phyloP scores from a whole-genome alignment of 2,113 vertebrate genomes.

The Hippolais icterina region DNA sequence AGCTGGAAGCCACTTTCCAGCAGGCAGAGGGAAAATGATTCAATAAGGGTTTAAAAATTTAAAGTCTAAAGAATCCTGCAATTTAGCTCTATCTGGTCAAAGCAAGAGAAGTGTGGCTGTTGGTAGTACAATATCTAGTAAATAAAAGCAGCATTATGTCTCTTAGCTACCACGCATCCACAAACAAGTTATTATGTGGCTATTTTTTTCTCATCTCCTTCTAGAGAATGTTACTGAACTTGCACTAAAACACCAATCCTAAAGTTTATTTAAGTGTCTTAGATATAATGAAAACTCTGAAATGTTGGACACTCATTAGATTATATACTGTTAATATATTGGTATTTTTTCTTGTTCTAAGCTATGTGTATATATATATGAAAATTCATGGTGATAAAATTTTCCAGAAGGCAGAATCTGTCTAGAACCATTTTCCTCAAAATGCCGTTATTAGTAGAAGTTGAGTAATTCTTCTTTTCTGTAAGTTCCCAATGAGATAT shows the following conservation, averaged over 20 bases:
- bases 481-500: neutral
- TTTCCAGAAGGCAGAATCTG: neutral
- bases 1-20: too few relatives aligned
- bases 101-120: neutral
- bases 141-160: neutral
- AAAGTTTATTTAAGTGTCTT: neutral
- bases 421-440: neutral
- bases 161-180: neutral
- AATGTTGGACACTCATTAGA: neutral
- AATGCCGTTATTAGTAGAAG: neutral
- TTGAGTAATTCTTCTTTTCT: neutral
- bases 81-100: neutral
- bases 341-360: neutral
- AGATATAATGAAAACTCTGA: neutral
- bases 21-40: too few relatives aligned
- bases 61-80: neutral
- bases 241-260: neutral
- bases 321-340: neutral
- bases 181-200: neutral
- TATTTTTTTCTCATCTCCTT: neutral
- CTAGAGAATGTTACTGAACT: neutral
- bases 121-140: neutral
- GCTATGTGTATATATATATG: neutral
- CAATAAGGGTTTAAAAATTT: neutral
- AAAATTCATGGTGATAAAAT: neutral